phyloP scores from a whole-genome alignment of 2,888 invertebrate genomes.

The Geophilus truncorum region DNA sequence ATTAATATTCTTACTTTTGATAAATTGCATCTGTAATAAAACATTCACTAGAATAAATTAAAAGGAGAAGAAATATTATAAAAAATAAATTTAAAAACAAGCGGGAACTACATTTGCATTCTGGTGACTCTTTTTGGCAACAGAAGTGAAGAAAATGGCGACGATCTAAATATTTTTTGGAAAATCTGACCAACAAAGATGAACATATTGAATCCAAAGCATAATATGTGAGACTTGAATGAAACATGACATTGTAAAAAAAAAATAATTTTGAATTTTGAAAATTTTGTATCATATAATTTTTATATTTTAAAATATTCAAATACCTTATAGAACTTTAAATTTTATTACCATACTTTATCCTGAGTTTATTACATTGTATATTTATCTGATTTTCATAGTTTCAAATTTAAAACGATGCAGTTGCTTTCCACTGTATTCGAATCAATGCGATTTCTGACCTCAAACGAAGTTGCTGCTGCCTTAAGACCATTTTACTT shows the following conservation, averaged over 20 bases:
- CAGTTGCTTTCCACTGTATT: background rate
- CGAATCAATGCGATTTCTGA: conserved; percentile 50
- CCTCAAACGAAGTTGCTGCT: conserved; percentile 78
- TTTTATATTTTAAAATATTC: too few relatives aligned
- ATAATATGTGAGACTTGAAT: background rate
- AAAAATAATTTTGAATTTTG: too few relatives aligned
- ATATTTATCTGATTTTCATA: background rate
- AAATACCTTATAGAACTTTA: too few relatives aligned
- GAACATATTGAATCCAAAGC: background rate
- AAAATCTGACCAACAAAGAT: background rate
- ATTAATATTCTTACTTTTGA: background rate
- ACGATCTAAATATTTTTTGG: background rate
- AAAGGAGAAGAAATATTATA: background rate
- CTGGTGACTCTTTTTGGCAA: too few relatives aligned
- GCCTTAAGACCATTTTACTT: conserved; percentile 92
- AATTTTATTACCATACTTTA: too few relatives aligned
- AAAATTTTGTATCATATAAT: too few relatives aligned
- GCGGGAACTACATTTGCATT: too few relatives aligned
- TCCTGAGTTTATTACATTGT: too few relatives aligned
- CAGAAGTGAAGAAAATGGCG: conserved; percentile 1
- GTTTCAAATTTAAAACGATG: background rate
- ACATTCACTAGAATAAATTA: too few relatives aligned
- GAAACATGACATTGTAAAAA: background rate
- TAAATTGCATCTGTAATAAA: too few relatives aligned
- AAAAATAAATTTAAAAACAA: too few relatives aligned